Percentiles rank a stretch among this genome's conserved stretches.
phyloP scores from a whole-genome alignment of 2,797 vertebrate species.

The Anomalospiza imberbis region DNA sequence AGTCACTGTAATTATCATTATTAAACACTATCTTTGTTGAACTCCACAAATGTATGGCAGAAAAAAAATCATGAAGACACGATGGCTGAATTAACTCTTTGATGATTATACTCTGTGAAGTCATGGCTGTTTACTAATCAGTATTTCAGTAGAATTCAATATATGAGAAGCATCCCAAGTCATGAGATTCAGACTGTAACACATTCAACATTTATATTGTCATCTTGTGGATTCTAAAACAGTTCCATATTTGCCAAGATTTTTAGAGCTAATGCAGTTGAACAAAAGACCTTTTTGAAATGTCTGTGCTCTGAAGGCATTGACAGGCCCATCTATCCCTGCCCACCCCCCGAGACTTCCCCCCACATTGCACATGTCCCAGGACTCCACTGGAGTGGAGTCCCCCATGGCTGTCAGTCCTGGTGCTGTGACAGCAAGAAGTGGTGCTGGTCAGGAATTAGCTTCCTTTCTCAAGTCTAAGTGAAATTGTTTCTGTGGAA shows the following conservation, averaged over 20 bases:
- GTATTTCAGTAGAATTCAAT: background rate
- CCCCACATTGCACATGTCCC: fast-evolving
- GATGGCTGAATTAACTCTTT: background rate
- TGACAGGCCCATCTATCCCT: background rate
- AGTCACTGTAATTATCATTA: constrained; percentile 11
- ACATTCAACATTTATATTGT: background rate
- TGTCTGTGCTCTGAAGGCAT: fast-evolving
- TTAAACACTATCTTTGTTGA: constrained; percentile 40
- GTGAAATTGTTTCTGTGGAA: background rate
- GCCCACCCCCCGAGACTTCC: fast-evolving
- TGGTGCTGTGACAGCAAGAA: background rate
- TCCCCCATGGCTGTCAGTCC: fast-evolving
- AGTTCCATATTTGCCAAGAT: background rate
- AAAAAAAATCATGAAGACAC: background rate
- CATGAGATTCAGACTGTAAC: background rate
- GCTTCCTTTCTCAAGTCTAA: background rate
- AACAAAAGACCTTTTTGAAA: background rate
- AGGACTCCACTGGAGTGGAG: background rate
- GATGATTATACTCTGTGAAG: background rate
- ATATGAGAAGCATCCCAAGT: background rate
- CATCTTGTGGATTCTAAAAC: background rate
- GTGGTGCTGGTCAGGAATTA: fast-evolving
- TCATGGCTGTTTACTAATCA: background rate
- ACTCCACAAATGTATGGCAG: background rate
- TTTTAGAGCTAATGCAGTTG: background rate